phyloP scores from a whole-genome alignment of 2,113 vertebrate species.

The Cacatua alba region DNA sequence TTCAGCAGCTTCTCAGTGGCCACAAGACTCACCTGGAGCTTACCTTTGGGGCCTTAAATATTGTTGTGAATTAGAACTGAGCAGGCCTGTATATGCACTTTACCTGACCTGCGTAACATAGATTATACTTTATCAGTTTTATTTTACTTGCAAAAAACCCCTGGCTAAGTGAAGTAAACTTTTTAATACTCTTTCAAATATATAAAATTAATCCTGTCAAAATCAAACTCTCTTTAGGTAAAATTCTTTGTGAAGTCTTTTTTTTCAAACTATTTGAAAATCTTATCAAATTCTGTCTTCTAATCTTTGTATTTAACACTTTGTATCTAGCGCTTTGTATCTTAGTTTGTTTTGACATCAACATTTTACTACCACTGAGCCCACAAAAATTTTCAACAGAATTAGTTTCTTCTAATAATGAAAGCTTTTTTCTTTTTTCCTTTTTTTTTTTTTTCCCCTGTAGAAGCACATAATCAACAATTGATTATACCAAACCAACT shows the following conservation, averaged over 20 bases:
- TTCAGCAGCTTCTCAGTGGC: background rate
- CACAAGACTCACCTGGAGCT: background rate
- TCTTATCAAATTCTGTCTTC: background rate
- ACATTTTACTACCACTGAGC: background rate
- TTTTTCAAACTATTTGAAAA: background rate
- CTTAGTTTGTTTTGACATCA: background rate
- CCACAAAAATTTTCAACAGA: background rate
- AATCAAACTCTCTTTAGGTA: background rate
- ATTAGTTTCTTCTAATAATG: background rate
- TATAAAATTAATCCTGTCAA: background rate
- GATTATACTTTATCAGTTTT: background rate
- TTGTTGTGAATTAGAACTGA: background rate
- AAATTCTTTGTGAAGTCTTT: background rate
- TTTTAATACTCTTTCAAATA: background rate
- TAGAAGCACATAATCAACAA: slow-evolving; percentile 19
- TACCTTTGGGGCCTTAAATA: background rate
- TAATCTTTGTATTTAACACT: background rate
- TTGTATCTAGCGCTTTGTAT: background rate
- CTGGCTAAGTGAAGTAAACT: background rate
- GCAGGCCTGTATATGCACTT: background rate
- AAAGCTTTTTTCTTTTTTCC: background rate
- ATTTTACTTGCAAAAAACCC: background rate
- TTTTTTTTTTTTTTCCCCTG: background rate
- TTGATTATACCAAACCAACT: background rate
- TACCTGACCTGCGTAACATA: background rate